Evolutionary conservation across 2,888 invertebrate genomes (phyloP), one percentile per base, ranked within the genome.

Genomic region (Lordiphosa fenestrarum): DNA sequence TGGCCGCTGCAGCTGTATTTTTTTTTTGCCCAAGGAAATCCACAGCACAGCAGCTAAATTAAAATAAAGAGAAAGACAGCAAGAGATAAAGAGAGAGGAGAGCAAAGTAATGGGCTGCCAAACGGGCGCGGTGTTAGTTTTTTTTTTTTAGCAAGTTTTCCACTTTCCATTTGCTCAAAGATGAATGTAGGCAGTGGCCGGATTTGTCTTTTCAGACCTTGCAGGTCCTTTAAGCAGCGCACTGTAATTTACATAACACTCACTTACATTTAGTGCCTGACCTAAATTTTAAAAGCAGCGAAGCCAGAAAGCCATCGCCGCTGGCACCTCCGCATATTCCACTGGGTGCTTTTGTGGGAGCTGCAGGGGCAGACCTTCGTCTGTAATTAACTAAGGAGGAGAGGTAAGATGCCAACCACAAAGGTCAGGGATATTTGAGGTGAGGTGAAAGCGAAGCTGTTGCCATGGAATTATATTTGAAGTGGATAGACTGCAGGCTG

Each of bases 211-310:
- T n/a, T 39, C 30, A 49, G 53, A 53, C 52, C 69, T 61, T 65
- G 69, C 65, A 64, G 68, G 61, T 85, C 82, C 78, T 80, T 61
- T 70, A 50, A 64, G 67, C 57, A 53, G 42, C 76, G 42, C 61
- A 37, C 56, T 58, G 58, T 71, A 82, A 84, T 85, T 85, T 81
- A 77, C 80, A 81, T 81, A 84, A 82, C 83, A 82, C 78, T 84
- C 85, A 76, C 80, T 83, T 66, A 69, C 66, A 84, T 81, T 76
- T 84, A 85, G 77, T 72, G 75, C 57, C 71, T 81, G 80, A 81
- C 80, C 86, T 65, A 84, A 81, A 85, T 80, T 66, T 59, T 1
- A 47, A 66, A 13, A 40, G 53, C 13, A 35, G 42, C 53, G 66
- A 51, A 37, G 21, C 49, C 36, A 46, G 35, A 36, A 25, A 2